phyloP scores from a whole-genome alignment of 1,140 invertebrate genomes.

The Luehdorfia chinensis region DNA sequence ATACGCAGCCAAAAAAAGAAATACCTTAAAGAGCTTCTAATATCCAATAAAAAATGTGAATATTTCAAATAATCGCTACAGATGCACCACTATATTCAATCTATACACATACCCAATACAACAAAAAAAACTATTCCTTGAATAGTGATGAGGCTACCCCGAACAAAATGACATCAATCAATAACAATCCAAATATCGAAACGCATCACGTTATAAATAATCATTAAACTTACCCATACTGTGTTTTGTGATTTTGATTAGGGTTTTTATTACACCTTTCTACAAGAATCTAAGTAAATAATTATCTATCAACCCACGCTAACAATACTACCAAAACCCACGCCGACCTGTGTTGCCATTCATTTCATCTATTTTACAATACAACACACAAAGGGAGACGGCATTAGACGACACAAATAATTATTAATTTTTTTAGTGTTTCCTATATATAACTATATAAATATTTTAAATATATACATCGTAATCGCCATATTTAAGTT shows the following conservation, averaged over 20 bases:
- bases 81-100: slow-evolving; percentile 4
- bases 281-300: slow-evolving; percentile 31
- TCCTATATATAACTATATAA: too few relatives aligned
- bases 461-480: too few relatives aligned
- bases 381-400: too few relatives aligned
- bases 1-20: slow-evolving; percentile 1
- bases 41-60: slow-evolving; percentile 4
- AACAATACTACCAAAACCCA: slow-evolving; percentile 52
- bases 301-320: slow-evolving; percentile 57
- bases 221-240: slow-evolving; percentile 37
- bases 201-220: slow-evolving; percentile 17
- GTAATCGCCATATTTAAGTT: too few relatives aligned
- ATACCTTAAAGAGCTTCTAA: background rate
- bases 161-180: slow-evolving; percentile 58
- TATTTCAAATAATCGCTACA: slow-evolving; percentile 15
- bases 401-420: too few relatives aligned
- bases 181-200: slow-evolving; percentile 42
- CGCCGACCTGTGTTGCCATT: slow-evolving; percentile 58
- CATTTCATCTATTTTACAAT: too few relatives aligned
- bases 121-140: slow-evolving; percentile 27
- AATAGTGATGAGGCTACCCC: slow-evolving; percentile 39
- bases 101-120: slow-evolving; percentile 25
- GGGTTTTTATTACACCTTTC: slow-evolving; percentile 27
- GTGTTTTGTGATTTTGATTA: slow-evolving; percentile 19
- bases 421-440: too few relatives aligned